phyloP scores from a whole-genome alignment of 2,113 vertebrate species.

The Cyprinodon brontotheroides region DNA sequence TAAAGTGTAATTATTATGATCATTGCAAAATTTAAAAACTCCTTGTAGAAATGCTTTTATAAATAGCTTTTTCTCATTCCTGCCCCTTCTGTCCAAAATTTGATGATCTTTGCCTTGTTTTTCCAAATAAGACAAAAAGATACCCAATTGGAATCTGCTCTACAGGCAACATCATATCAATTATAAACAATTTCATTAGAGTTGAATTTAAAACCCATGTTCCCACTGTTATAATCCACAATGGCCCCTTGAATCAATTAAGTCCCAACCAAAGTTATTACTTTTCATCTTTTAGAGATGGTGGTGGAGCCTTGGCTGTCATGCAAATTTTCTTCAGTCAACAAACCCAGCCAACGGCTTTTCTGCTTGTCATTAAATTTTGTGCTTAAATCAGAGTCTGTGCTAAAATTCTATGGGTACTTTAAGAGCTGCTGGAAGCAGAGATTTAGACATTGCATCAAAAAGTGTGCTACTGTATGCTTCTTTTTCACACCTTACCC shows the following conservation, averaged over 20 bases:
- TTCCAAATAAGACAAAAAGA: constrained; percentile 1
- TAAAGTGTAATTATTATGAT: constrained; percentile 29
- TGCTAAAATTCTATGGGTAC: constrained; percentile 16
- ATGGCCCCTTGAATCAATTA: constrained; percentile 29
- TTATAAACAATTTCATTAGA: constrained; percentile 17
- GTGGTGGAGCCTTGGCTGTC: not conserved
- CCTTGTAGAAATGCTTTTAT: constrained; percentile 23
- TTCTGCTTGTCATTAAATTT: not conserved
- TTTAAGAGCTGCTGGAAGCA: not conserved
- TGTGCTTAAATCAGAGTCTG: constrained; percentile 15
- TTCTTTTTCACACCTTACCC: constrained; percentile 15
- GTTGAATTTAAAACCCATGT: constrained; percentile 39
- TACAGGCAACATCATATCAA: constrained; percentile 22
- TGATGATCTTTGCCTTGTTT: not conserved
- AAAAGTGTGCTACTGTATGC: not conserved
- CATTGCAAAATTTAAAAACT: constrained; percentile 13
- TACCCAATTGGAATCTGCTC: constrained; percentile 18
- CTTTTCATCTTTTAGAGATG: constrained; percentile 28
- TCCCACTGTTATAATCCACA: constrained; percentile 33
- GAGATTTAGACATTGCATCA: constrained; percentile 10
- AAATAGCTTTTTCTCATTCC: constrained; percentile 7
- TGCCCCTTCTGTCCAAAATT: constrained; percentile 23
- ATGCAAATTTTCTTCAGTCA: constrained; percentile 5
- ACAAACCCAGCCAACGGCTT: constrained; percentile 18
- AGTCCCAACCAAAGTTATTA: constrained; percentile 26